phyloP scores from a whole-genome alignment of 2,113 vertebrate species.

The Ptilonorhynchus violaceus region DNA sequence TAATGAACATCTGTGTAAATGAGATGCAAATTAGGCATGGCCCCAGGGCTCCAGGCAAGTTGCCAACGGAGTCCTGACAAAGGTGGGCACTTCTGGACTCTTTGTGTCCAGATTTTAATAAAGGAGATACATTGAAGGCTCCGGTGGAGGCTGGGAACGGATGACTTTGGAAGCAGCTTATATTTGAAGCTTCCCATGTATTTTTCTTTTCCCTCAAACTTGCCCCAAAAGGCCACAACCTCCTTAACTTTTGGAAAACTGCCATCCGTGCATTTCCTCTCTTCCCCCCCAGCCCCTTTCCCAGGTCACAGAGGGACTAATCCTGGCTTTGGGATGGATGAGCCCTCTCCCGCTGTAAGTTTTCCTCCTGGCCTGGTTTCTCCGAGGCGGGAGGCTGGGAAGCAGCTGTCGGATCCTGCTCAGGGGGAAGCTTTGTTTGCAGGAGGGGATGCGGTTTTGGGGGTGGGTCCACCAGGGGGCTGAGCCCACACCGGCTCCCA shows the following conservation, averaged over 20 bases:
- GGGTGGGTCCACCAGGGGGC: background rate
- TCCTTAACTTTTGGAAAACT: background rate
- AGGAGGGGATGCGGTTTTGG: background rate
- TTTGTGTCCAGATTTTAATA: slow-evolving; percentile 34
- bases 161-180: background rate
- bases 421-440: background rate
- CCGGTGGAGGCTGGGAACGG: background rate
- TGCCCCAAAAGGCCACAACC: background rate
- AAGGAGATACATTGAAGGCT: background rate
- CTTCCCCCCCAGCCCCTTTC: background rate
- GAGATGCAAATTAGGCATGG: slow-evolving; percentile 43
- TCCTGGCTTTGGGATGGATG: background rate
- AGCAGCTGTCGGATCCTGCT: background rate
- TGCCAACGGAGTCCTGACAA: slow-evolving; percentile 26
- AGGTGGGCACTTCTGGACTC: slow-evolving; percentile 58
- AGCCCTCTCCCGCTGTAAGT: background rate
- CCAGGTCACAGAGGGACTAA: background rate
- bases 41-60: background rate
- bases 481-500: background rate
- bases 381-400: background rate
- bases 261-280: background rate
- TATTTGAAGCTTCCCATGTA: background rate
- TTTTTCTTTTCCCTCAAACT: background rate
- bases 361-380: background rate
- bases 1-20: slow-evolving; percentile 55